A percentile compares a stretch with the other conserved stretches of the same genome.
Conservation (phyloP, 2,888 invertebrate species). For the Syrista parreyssii region DNA sequence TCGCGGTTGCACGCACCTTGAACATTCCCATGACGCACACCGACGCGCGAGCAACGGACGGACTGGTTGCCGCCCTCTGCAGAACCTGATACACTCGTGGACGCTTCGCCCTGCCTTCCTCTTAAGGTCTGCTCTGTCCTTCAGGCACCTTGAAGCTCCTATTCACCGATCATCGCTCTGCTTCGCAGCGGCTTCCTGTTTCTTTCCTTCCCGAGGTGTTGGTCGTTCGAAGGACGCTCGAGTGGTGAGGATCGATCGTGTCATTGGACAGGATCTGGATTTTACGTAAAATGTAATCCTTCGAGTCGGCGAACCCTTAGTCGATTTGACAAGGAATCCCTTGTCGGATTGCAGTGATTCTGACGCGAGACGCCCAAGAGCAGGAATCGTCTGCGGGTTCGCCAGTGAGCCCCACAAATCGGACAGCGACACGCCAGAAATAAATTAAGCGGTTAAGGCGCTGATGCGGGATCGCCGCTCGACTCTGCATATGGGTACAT, state of each 20-base stretch:
- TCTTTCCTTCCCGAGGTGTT: neutral
- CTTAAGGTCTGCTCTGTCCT: neutral
- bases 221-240: neutral
- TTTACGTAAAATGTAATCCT: no score
- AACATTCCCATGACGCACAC: constrained; percentile 52
- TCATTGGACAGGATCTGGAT: no score
- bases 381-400: neutral
- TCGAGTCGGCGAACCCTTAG: no score
- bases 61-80: neutral
- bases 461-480: neutral
- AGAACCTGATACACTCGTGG: neutral
- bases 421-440: neutral
- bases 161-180: neutral
- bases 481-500: neutral
- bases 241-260: no score
- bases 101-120: neutral
- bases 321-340: neutral
- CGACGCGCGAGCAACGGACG: neutral
- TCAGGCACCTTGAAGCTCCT: neutral
- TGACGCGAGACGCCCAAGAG: neutral
- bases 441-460: neutral
- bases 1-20: constrained; percentile 49
- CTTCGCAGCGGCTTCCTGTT: neutral
- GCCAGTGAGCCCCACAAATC: neutral
- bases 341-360: neutral